These are phyloP conservation scores for Hemicentrotus pulcherrimus DNA, from an alignment of 35 echinoderm and acorn worm genomes.

Conservation along the genomic window DNA sequence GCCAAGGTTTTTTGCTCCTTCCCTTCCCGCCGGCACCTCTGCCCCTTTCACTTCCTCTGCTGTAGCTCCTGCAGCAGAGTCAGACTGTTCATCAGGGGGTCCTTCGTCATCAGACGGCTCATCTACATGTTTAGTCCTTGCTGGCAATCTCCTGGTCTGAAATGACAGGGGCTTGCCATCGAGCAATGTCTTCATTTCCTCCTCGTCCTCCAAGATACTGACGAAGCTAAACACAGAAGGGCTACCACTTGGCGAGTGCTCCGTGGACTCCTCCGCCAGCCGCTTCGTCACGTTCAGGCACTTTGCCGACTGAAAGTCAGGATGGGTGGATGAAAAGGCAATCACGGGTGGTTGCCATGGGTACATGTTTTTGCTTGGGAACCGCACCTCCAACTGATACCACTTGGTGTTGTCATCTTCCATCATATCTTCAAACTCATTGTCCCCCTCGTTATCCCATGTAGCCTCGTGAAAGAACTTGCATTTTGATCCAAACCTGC, in stretches of 20 bases:
- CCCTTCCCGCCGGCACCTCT: background rate
- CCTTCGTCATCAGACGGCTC: conserved; percentile 14
- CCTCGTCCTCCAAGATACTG: conserved; percentile 59
- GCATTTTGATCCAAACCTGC: conserved; percentile 60
- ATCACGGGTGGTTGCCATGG: conserved; percentile 65
- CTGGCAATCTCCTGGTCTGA: background rate
- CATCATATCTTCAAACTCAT: background rate
- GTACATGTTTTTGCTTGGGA: conserved; percentile 60
- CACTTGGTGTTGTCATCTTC: conserved; percentile 50
- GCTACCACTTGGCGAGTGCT: conserved; percentile 40
- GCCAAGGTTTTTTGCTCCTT: conserved; percentile 42
- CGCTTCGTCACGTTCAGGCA: conserved; percentile 66
- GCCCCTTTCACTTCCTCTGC: background rate
- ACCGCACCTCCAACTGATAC: conserved; percentile 67
- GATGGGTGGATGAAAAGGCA: conserved; percentile 55
- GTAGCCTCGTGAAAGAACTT: conserved; percentile 34
- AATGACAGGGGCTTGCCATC: conserved; percentile 47
- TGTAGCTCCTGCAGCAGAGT: background rate
- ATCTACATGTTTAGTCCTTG: background rate
- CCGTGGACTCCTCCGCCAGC: conserved; percentile 49
- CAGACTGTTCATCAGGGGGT: background rate
- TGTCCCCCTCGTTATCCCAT: conserved; percentile 2
- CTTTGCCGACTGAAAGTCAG: conserved; percentile 55
- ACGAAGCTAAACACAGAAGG: conserved; percentile 69
- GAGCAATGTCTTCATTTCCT: conserved; percentile 52